Base-by-base conservation (phyloP, 2,113 vertebrate genomes). In the Mesocricetus auratus region DNA sequence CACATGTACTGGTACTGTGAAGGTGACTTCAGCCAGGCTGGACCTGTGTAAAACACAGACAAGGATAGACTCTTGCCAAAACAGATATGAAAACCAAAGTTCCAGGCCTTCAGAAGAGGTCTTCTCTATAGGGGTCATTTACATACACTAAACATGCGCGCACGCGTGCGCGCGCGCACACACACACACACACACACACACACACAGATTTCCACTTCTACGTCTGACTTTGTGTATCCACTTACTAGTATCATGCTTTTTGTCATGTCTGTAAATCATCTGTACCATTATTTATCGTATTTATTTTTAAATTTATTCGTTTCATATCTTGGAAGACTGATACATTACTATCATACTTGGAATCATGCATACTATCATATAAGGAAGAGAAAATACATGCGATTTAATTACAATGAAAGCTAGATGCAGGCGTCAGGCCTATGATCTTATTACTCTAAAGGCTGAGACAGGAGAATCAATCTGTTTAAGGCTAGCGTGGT, bases 381-480 rank as follows among this genome's bases (percentile, higher is more conserved):
- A 26, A 88, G 9, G n/a, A 86, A 90, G 36, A 87, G 58, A 94
- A 93, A 93, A 24, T 79, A 75, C 82, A 66, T 86, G 2, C 62
- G 88, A 92, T 69, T 92, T 94, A 75, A 95, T 78, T 79, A 62
- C 39, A 92, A 11, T 81, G 36, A 88, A 85, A 93, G 81, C 4
- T 75, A 33, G 19, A 24, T 60, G 6, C 58, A 31, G 19, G 36
- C 31, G 39, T 58, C 16, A 24, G 29, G 4, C 31, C 42, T 78
- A 8, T 50, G 78, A 26, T 90, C 58, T 45, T 36, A 50, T 7
- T 13, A n/a, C 60, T 50, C 12, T 39, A n/a, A n/a, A 89, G 11
- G 39, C 71, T n/a, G 42, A 78, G 60, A 45, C 21, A n/a, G 31
- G 33, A 66, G 58, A 42, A 12, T n/a, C 29, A 39, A 29, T 75